These are phyloP conservation scores for Acropora yongei DNA, from an alignment of 64 coral and sea anemone genomes.

Conservation along the genomic window DNA sequence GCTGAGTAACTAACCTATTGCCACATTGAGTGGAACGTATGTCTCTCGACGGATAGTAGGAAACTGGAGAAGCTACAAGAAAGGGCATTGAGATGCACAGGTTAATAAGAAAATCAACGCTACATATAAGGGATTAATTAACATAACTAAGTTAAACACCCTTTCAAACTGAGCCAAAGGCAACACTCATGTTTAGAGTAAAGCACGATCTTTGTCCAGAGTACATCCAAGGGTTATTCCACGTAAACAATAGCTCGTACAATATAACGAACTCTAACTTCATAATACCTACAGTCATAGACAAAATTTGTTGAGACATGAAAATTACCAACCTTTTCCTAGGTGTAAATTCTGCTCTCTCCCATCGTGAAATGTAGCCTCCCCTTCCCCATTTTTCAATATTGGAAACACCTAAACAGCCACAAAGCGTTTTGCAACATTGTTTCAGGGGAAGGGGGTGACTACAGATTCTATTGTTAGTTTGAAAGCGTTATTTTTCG, in stretches of 20 bases:
- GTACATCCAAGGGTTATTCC: background rate
- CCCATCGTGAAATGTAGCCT: too few relatives aligned
- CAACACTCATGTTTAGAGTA: background rate
- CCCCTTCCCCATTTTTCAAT: too few relatives aligned
- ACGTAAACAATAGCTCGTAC: background rate
- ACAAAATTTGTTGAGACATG: too few relatives aligned
- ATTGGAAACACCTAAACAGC: too few relatives aligned
- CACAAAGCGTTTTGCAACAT: too few relatives aligned
- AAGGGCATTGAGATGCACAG: slow-evolving; percentile 12
- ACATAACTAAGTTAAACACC: background rate
- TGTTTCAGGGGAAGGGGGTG: too few relatives aligned
- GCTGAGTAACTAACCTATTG: slow-evolving; percentile 46
- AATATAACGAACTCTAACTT: background rate
- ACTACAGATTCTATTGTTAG: too few relatives aligned
- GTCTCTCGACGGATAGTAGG: slow-evolving; percentile 18
- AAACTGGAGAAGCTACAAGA: slow-evolving; percentile 34
- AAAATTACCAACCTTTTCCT: too few relatives aligned
- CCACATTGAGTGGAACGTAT: slow-evolving; percentile 57
- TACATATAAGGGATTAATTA: background rate
- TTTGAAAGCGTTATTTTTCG: too few relatives aligned
- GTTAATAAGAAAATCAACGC: background rate
- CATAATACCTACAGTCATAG: background rate
- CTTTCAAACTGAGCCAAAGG: too few relatives aligned
- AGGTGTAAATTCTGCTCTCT: too few relatives aligned
- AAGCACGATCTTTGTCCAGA: background rate